phyloP scores from a whole-genome alignment of 35 echinoderm and acorn worm genomes.

The Lytechinus variegatus region DNA sequence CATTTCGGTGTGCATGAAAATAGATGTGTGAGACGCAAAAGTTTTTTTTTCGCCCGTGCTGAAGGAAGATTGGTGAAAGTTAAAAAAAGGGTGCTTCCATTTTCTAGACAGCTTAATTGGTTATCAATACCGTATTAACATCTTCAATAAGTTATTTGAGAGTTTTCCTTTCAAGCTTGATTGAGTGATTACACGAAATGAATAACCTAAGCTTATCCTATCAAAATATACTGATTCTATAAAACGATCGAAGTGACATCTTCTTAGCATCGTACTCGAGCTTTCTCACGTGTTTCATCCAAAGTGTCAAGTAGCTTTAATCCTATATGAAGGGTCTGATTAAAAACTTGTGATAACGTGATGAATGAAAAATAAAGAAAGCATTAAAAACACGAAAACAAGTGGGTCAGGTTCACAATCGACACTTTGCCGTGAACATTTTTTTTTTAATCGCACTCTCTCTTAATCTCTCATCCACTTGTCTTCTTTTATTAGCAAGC shows the following conservation, averaged over 20 bases:
- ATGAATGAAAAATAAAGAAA: background rate
- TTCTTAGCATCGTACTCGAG: background rate
- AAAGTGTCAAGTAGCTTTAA: background rate
- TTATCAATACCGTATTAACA: conserved; percentile 25
- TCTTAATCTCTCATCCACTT: background rate
- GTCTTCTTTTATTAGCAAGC: background rate
- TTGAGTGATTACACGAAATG: background rate
- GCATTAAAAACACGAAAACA: conserved; percentile 1
- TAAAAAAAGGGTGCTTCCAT: background rate
- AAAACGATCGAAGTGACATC: conserved; percentile 1
- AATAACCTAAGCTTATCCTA: background rate
- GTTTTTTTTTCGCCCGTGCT: no score
- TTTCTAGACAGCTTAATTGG: conserved; percentile 20
- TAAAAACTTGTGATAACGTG: background rate
- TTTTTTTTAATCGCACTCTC: background rate
- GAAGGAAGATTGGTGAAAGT: no score
- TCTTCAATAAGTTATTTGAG: background rate
- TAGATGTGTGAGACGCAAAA: no score
- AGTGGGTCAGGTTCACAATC: background rate
- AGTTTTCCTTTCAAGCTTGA: conserved; percentile 12
- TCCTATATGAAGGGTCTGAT: background rate
- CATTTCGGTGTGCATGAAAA: no score
- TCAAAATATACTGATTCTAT: background rate
- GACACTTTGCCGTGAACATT: background rate
- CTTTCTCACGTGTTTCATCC: background rate